Evolutionary conservation across 1,140 invertebrate species (phyloP).

Genomic region (Drosophila nebulosa): DNA sequence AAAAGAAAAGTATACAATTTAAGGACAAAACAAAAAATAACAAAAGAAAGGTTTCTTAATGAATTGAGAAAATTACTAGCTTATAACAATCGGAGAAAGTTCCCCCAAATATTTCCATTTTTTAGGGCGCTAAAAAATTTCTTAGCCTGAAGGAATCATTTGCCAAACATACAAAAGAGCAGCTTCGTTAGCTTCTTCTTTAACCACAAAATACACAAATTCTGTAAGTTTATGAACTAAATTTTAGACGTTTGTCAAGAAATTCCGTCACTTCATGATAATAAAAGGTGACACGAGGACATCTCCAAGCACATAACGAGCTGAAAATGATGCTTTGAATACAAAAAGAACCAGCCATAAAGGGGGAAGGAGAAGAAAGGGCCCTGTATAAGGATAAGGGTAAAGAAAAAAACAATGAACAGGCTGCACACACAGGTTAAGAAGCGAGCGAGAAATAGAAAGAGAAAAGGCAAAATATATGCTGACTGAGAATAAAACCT

Average conservation of each 20-base stretch:
- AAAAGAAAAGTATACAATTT: too few relatives aligned
- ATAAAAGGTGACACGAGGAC: constrained; percentile 4
- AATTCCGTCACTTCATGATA: neutral
- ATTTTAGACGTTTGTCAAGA: neutral
- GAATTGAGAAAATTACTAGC: too few relatives aligned
- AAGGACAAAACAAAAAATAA: too few relatives aligned
- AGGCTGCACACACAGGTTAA: constrained; percentile 47
- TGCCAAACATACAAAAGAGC: too few relatives aligned
- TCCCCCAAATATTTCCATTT: too few relatives aligned
- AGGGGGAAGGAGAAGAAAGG: constrained; percentile 24
- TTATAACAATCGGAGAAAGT: too few relatives aligned
- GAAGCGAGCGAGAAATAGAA: constrained; percentile 17
- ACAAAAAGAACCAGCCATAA: constrained; percentile 32
- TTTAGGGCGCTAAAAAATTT: too few relatives aligned
- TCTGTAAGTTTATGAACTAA: neutral
- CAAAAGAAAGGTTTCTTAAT: too few relatives aligned
- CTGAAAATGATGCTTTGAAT: constrained; percentile 50
- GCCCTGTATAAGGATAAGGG: constrained; percentile 3
- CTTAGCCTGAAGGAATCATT: too few relatives aligned
- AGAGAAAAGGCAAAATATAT: constrained; percentile 53
- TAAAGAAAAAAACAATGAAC: constrained; percentile 51
- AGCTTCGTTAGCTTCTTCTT: too few relatives aligned
- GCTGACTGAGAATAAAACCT: constrained; percentile 24
- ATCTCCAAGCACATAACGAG: constrained; percentile 47
- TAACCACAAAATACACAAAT: neutral